Evolutionary conservation across 2,113 vertebrate genomes (phyloP), one percentile per base, ranked within the genome.

Genomic region (Centropristis striata): DNA sequence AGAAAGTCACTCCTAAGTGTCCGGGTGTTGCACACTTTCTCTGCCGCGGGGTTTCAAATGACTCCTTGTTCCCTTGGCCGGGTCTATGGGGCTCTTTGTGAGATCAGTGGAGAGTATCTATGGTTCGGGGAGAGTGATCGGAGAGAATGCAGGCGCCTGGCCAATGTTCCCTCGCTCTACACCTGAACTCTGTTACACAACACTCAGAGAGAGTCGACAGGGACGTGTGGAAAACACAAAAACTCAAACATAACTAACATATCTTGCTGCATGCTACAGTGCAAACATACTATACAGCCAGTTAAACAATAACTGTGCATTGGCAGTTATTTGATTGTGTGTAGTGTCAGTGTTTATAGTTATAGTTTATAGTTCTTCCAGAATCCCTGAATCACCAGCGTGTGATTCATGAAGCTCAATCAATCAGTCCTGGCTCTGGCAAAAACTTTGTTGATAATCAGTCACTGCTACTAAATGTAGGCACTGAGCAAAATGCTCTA

Each of bases 141-240:
- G 78, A 87, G 89, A 92, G 86, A 91, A 92, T 86, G 92, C 76
- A 20, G 88, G 83, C 83, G 27, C 14, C 2, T 0, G 36, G 84
- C 91, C 88, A 91, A 60, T 70, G 81, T 75, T 83, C 69, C 32
- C 65, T 61, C 51, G 12, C 42, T 88, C 76, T 63, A 78, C 88
- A 93, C 91, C 90, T 92, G 90, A 88, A 85, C 66, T 1, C 61
- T 60, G 71, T 90, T 88, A 80, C 71, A 42, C 41, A 88, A 90
- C 37, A 50, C 37, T 20, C 20, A 11, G 39, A 59, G 53, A 82
- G 58, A 81, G 57, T 32, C 20, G 27, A 70, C 4, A 5, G 28
- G 21, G 57, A 76, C 46, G 54, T 37, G 55, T 27, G 55, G 53
- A 67, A 20, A 67, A 54, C 4, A 63, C 5, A 9, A 36, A 46